Evolutionary conservation across 2,797 vertebrate genomes (phyloP).

Genomic region (Sebastes reedi): DNA sequence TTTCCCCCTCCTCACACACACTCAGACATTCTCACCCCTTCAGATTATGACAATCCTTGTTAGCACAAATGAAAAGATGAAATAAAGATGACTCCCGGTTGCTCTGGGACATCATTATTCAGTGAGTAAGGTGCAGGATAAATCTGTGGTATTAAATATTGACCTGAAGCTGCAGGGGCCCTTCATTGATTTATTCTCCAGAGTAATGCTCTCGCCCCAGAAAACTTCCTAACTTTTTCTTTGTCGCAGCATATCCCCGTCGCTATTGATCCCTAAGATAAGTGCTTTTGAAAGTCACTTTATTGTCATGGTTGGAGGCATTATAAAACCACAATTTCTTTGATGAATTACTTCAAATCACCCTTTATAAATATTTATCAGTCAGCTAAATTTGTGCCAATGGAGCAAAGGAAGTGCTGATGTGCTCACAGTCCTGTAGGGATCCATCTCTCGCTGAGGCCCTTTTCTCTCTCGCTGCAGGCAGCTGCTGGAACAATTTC

Average conservation of each 20-base stretch:
- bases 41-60: constrained; percentile 19
- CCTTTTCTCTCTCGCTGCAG: constrained; percentile 16
- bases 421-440: constrained; percentile 23
- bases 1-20: neutral
- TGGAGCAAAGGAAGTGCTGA: constrained; percentile 63
- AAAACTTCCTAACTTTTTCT: constrained; percentile 56
- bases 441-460: constrained; percentile 4
- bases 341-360: constrained; percentile 65
- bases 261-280: constrained; percentile 52
- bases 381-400: constrained; percentile 62
- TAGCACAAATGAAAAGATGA: constrained; percentile 9
- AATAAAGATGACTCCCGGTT: constrained; percentile 20
- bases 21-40: neutral
- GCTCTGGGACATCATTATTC: constrained; percentile 33
- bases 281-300: constrained; percentile 63
- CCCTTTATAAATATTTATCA: constrained; percentile 73
- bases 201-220: constrained; percentile 23
- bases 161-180: constrained; percentile 52
- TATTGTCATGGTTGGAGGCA: constrained; percentile 38
- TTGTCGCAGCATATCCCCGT: constrained; percentile 48
- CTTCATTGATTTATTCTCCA: constrained; percentile 52
- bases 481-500: constrained; percentile 13
- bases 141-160: constrained; percentile 62
- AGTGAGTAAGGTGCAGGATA: constrained; percentile 7
- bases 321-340: constrained; percentile 56